Conservation (phyloP, 2,888 invertebrate species). For the Clepsis dumicolana region DNA sequence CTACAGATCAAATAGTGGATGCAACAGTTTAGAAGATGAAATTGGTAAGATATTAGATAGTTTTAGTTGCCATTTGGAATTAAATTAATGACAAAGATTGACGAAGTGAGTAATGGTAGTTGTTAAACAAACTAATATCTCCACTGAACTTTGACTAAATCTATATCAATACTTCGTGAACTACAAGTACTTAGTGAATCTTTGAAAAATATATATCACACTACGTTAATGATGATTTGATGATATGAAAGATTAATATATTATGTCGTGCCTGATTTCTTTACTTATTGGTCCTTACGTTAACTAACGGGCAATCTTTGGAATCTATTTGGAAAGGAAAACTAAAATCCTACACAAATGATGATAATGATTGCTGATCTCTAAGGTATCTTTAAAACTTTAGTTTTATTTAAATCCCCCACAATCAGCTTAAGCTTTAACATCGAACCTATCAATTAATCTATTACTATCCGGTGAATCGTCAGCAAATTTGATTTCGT, state of each 20-base stretch:
- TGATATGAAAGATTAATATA: constrained; percentile 70
- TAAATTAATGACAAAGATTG: no score
- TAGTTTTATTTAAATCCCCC: constrained; percentile 25
- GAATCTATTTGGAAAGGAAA: constrained; percentile 26
- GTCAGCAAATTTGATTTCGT: constrained; percentile 79
- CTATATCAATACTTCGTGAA: constrained; percentile 33
- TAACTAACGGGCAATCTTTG: constrained; percentile 57
- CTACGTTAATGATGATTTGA: constrained; percentile 53
- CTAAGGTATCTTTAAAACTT: constrained; percentile 32
- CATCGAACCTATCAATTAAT: constrained; percentile 73
- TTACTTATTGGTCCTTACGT: constrained; percentile 77
- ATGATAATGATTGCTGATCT: constrained; percentile 24
- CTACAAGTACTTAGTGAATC: constrained; percentile 38
- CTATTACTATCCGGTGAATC: constrained; percentile 82
- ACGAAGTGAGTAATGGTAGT: no score
- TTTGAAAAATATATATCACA: constrained; percentile 48
- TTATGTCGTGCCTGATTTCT: constrained; percentile 61
- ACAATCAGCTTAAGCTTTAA: constrained; percentile 62
- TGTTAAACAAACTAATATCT: constrained; percentile 17
- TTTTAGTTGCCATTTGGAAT: no score
- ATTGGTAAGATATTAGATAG: no score
- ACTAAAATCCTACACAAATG: constrained; percentile 32
- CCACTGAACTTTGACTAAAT: constrained; percentile 36
- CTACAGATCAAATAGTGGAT: not conserved
- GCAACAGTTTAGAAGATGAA: not conserved